Conservation (phyloP, 2,888 invertebrate genomes). For the Drosophila ezoana region DNA sequence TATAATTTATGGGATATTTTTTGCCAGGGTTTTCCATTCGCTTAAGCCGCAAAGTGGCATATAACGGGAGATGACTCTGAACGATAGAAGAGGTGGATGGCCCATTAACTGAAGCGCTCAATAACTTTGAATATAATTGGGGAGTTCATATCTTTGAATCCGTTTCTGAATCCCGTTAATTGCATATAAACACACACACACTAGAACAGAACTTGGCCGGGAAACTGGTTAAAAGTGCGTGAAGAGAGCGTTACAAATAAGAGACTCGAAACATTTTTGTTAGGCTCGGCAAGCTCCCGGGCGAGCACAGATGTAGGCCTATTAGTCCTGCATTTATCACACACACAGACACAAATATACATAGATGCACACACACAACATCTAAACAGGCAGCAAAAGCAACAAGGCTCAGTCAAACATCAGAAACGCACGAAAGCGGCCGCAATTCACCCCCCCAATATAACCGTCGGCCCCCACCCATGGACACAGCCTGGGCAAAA, state of each 20-base stretch:
- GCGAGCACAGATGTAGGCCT: conserved; percentile 21
- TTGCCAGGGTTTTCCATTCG: too few species aligned
- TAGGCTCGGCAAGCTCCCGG: conserved; percentile 17
- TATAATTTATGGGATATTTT: too few species aligned
- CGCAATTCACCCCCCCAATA: conserved; percentile 22
- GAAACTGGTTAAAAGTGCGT: conserved; percentile 48
- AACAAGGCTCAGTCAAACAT: conserved; percentile 77
- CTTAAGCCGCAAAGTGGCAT: not conserved
- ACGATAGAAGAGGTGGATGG: conserved; percentile 7
- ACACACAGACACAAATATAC: conserved; percentile 13
- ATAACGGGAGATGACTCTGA: too few species aligned
- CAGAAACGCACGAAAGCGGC: conserved; percentile 54
- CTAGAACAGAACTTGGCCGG: conserved; percentile 17
- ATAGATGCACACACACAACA: not conserved
- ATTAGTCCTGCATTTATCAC: conserved; percentile 27
- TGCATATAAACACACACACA: not conserved
- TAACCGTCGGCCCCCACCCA: conserved; percentile 13
- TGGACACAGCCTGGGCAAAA: conserved; percentile 48
- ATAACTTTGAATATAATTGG: conserved; percentile 32
- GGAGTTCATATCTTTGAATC: conserved; percentile 9
- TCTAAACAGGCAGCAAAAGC: conserved; percentile 56
- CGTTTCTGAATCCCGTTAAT: not conserved
- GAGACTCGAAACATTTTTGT: conserved; percentile 22
- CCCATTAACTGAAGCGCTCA: conserved; percentile 31
- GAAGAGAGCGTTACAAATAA: conserved; percentile 53